These are phyloP conservation scores for Plebejus anna DNA, from an alignment of 2,888 invertebrate species.

Conservation along the genomic window DNA sequence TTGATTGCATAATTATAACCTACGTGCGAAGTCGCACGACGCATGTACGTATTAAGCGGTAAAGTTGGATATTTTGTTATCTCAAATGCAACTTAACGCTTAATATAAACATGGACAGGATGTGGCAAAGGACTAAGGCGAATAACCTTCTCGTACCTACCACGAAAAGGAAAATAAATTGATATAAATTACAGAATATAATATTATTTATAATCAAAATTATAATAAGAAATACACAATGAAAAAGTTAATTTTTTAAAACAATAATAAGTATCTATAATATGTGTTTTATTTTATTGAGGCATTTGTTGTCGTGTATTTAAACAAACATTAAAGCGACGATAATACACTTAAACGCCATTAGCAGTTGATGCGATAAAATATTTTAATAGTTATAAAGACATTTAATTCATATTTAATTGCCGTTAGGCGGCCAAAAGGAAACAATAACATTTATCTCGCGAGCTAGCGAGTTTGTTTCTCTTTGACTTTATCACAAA, in stretches of 20 bases:
- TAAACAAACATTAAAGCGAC: neutral
- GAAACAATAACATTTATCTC: conserved; percentile 14
- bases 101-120: conserved; percentile 6
- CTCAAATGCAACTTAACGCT: neutral
- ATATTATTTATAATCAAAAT: no score
- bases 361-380: neutral
- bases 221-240: no score
- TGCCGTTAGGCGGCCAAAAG: neutral
- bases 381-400: neutral
- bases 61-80: conserved; percentile 6
- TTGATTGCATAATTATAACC: neutral
- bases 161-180: neutral
- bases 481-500: conserved; percentile 12
- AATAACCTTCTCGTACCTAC: neutral
- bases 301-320: neutral
- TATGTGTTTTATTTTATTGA: neutral
- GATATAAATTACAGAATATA: neutral
- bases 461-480: conserved; percentile 1
- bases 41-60: neutral
- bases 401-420: conserved; percentile 13
- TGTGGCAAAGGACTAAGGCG: neutral
- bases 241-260: neutral
- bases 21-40: neutral
- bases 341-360: neutral
- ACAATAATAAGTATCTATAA: neutral